Conservation (phyloP, 2,888 invertebrate species). For the Calephelis perditalis region DNA sequence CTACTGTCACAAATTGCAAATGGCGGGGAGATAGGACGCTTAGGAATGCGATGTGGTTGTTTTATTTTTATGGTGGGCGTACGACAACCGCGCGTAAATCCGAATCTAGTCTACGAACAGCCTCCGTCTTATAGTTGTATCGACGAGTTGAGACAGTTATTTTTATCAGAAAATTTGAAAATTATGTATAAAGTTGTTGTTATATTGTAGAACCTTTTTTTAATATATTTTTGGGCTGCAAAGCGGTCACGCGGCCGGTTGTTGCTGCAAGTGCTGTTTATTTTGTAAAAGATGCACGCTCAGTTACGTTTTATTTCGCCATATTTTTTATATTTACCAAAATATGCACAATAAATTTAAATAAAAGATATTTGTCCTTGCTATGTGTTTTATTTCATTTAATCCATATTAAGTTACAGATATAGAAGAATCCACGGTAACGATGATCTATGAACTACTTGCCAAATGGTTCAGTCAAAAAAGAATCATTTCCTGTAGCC, state of each 20-base stretch:
- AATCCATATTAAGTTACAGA: conserved; percentile 8
- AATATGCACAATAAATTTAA: conserved; percentile 74
- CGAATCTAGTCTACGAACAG: conserved; percentile 59
- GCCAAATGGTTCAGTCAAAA: too few species aligned
- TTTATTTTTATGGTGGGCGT: conserved; percentile 4
- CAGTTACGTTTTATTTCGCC: conserved; percentile 57
- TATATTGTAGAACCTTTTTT: conserved; percentile 38
- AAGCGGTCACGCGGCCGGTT: conserved; percentile 27
- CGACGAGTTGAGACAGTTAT: conserved; percentile 47
- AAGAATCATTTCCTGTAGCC: too few species aligned
- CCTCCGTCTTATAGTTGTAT: conserved; percentile 57
- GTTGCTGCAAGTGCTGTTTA: conserved; percentile 36
- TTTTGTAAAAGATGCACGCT: conserved; percentile 50
- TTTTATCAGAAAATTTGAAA: conserved; percentile 45
- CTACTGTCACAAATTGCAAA: conserved; percentile 26
- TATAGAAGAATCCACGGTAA: too few species aligned
- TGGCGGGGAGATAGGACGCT: conserved; percentile 25
- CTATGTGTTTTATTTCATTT: conserved; percentile 51
- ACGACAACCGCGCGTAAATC: conserved; percentile 13
- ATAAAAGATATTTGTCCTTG: conserved; percentile 73
- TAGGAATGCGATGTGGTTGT: conserved; percentile 14
- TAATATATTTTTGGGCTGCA: conserved; percentile 29
- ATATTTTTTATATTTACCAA: conserved; percentile 69
- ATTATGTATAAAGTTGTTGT: conserved; percentile 51
- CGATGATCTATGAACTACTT: too few species aligned